A percentile compares a stretch with the other conserved stretches of the same genome.
Conservation (phyloP, 2,797 vertebrate species). For the Oceanodroma leucorhoa region DNA sequence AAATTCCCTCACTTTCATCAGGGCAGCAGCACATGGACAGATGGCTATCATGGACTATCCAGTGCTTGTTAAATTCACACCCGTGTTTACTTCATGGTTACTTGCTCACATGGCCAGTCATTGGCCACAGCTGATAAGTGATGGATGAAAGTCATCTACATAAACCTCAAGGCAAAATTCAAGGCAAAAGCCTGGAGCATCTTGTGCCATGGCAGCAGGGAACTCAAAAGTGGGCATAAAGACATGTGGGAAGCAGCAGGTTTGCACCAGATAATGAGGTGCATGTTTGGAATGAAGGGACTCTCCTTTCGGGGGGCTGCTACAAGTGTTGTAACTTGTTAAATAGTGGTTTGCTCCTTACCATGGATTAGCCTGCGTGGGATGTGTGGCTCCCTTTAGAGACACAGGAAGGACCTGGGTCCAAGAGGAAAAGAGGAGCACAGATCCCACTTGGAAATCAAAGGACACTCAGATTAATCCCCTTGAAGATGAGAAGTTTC, state of each 20-base stretch:
- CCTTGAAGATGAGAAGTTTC: neutral
- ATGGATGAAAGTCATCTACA: neutral
- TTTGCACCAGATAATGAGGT: neutral
- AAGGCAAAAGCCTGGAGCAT: neutral
- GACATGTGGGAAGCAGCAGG: neutral
- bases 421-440: neutral
- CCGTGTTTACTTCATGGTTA: neutral
- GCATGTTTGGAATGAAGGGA: neutral
- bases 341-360: neutral
- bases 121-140: neutral
- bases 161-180: neutral
- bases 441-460: neutral
- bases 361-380: accelerated
- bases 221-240: neutral
- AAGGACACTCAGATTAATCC: neutral
- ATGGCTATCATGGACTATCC: accelerated
- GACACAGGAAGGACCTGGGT: neutral
- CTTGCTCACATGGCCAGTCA: neutral
- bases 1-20: neutral
- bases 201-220: neutral
- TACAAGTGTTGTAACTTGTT: neutral
- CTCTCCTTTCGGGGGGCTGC: neutral
- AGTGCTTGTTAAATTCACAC: neutral
- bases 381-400: neutral
- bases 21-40: neutral